Base-by-base conservation (phyloP, 2,113 vertebrate species). In the Amazona vittata region DNA sequence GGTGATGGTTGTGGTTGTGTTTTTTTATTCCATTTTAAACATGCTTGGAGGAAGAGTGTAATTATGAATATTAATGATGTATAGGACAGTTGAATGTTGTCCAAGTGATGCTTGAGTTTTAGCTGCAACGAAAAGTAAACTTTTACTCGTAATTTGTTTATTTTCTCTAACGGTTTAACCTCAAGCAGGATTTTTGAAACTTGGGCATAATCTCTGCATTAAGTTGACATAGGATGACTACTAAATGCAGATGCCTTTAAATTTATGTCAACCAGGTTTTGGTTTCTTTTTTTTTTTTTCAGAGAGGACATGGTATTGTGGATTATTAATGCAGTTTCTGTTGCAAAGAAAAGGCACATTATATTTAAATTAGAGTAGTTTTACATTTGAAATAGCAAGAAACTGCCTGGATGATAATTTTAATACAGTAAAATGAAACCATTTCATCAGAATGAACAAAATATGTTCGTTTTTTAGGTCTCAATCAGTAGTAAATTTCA, bases 401-500 rank as follows among this genome's bases (percentile, higher is more conserved):
- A 65, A 49, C 68, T 43, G 12, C 25, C 17, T 83, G 18, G 14
- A 50, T 73, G 55, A 18, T 15, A 64, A 64, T 93, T 93, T 29
- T 75, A 35, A 57, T 85, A 4, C 28, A 60, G 39, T 85, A 68
- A 64, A 91, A 95, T 82, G n/a, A 81, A 71, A 29, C 39, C 9
- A 8, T 76, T 95, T 91, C 86, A 57, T 84, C 39, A 94, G 22
- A 59, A 22, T 33, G 2, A 62, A 35, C 26, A 26, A 47, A 37
- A 67, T 43, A 11, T 79, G 24, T 65, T 91, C 52, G 41, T 67
- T 75, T 87, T 93, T 91, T 89, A 81, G 24, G 15, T 88, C 43
- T 94, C 74, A 91, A 47, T 84, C 65, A 76, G 60, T 78, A 84
- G 46, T 75, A 85, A 71, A 87, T 90, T 89, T 93, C 75, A 50